Evolutionary conservation across 2,113 vertebrate genomes (phyloP), one percentile per base, ranked within the genome.

Genomic region (Cranoglanis bouderius): DNA sequence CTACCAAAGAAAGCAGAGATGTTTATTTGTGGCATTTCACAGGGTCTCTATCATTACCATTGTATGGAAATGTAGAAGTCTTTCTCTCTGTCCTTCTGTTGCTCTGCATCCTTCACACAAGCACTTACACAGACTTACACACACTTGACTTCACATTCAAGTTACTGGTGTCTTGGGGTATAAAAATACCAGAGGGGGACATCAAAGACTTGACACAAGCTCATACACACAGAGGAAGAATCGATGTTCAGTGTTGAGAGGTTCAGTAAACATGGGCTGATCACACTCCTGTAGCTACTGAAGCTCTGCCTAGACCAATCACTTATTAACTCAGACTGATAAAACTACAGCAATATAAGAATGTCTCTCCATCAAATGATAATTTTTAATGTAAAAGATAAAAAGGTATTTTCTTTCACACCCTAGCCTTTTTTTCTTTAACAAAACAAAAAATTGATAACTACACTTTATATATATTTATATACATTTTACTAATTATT

Each of bases 141-240:
- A 85, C 49, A 53, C 90, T 77, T 0, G 0, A 82, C 82, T 91
- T 94, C 93, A 94, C 92, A 93, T 29, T 81, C 53, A 82, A 51
- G 67, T 40, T 70, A 38, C 13, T 70, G 59, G 82, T 89, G 26
- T 77, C 53, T 70, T 46, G 38, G 19, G 57, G 72, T 67, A 85
- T 85, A 89, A 89, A 89, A 89, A 85, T 85, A 78, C 85, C 86
- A 87, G 6, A 32, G 51, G 12, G 40, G 46, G 32, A 88, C 75
- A 89, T 85, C 75, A 88, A 88, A 90, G 80, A 61, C 81, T 53
- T 84, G 53, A 87, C 78, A 74, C 63, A 85, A 85, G 74, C 83
- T 81, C 74, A 35, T 63, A 78, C 61, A 82, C 38, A 82, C 86
- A 82, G 61, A 85, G 67, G 53, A 85, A 43, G 82, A 82, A 55